Percentiles rank a stretch among this genome's conserved stretches.
Conservation (phyloP, 2,113 vertebrate species). For the Nothocercus julius region DNA sequence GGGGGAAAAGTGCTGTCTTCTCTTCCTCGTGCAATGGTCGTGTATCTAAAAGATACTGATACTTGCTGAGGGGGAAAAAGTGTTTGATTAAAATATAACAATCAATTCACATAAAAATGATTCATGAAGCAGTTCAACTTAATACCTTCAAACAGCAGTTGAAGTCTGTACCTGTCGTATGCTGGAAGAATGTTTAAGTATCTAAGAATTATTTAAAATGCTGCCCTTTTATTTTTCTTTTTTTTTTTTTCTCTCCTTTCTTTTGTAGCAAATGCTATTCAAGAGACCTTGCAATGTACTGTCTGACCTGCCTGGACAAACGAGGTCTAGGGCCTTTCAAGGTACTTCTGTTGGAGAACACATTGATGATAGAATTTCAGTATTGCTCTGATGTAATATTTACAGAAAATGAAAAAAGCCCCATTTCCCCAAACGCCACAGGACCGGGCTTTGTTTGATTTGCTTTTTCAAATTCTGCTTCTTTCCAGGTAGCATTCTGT, state of each 20-base stretch:
- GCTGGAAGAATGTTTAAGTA: neutral
- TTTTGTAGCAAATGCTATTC: too few relatives aligned
- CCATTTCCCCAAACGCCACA: neutral
- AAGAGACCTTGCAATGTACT: neutral
- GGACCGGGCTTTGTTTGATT: neutral
- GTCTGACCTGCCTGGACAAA: neutral
- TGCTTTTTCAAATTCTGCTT: neutral
- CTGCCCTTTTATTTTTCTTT: too few relatives aligned
- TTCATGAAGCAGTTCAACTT: neutral
- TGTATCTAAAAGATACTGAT: neutral
- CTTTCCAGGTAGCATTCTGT: neutral
- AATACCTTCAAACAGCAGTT: neutral
- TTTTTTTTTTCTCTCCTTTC: too few relatives aligned
- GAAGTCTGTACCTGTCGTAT: neutral
- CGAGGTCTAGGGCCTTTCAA: neutral
- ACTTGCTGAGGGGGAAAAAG: neutral
- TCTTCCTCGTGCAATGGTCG: neutral
- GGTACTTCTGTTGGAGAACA: neutral
- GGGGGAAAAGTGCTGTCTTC: neutral
- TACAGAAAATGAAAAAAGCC: neutral
- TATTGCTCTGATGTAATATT: slow-evolving; percentile 3
- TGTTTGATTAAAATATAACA: neutral
- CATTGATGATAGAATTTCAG: neutral
- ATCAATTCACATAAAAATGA: fast-evolving
- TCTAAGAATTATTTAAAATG: neutral